phyloP scores from a whole-genome alignment of 1,140 invertebrate genomes.

The Steinernema khuongi region DNA sequence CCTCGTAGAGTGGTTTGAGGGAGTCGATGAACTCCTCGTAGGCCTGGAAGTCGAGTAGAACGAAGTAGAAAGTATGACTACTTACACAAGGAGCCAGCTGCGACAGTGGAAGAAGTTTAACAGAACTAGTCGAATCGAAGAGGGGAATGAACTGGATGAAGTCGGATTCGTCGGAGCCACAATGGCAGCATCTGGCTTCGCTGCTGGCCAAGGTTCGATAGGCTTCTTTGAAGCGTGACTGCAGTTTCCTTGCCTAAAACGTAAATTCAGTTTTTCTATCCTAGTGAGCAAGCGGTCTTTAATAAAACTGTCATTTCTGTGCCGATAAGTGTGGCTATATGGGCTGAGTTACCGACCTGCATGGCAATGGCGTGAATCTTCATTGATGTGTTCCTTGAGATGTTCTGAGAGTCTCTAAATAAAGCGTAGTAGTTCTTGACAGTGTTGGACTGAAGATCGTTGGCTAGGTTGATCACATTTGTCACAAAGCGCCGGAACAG shows the following conservation, averaged over 20 bases:
- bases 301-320: constrained; percentile 20
- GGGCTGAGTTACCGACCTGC: constrained; percentile 29
- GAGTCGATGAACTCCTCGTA: constrained; percentile 38
- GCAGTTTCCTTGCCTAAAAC: constrained; percentile 22
- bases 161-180: constrained; percentile 25
- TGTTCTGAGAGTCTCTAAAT: constrained; percentile 21
- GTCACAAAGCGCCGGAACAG: constrained; percentile 34
- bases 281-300: constrained; percentile 8
- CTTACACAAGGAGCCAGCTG: constrained; percentile 41
- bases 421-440: constrained; percentile 37
- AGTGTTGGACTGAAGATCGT: constrained; percentile 34
- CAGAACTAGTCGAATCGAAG: constrained; percentile 29
- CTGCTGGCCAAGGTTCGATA: neutral
- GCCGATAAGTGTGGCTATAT: constrained; percentile 9
- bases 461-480: constrained; percentile 30
- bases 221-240: constrained; percentile 9
- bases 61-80: neutral
- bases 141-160: constrained; percentile 40
- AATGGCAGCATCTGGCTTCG: constrained; percentile 9
- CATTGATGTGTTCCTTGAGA: neutral
- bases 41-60: constrained; percentile 9
- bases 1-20: constrained; percentile 31
- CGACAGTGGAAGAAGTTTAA: constrained; percentile 32
- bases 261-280: constrained; percentile 21
- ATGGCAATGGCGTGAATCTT: constrained; percentile 41